Evolutionary conservation across 2,113 vertebrate genomes (phyloP).

Genomic region (Trichomycterus rosablanca): DNA sequence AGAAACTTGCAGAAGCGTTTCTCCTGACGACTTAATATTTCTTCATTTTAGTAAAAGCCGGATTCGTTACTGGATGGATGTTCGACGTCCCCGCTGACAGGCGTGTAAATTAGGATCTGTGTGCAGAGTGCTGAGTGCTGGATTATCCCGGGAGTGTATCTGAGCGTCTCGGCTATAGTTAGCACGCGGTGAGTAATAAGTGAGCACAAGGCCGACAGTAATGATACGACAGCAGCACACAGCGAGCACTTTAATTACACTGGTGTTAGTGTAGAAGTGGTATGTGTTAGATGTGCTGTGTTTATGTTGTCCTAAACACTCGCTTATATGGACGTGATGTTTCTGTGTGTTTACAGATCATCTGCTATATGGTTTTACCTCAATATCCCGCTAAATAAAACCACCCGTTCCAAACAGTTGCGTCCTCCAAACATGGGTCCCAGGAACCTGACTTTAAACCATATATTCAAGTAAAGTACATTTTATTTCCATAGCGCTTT

Average conservation of each 20-base stretch:
- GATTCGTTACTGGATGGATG: too few relatives aligned
- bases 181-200: constrained; percentile 67
- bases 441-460: too few relatives aligned
- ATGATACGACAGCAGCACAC: constrained; percentile 67
- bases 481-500: too few relatives aligned
- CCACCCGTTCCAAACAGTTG: too few relatives aligned
- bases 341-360: constrained; percentile 23
- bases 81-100: neutral
- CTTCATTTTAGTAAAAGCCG: too few relatives aligned
- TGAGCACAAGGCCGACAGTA: constrained; percentile 59
- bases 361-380: too few relatives aligned
- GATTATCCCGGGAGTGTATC: constrained; percentile 55
- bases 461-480: too few relatives aligned
- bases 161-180: constrained; percentile 63
- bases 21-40: too few relatives aligned
- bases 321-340: constrained; percentile 39
- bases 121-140: constrained; percentile 32
- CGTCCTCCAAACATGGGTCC: too few relatives aligned
- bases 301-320: constrained; percentile 54
- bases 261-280: constrained; percentile 51
- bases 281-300: constrained; percentile 57
- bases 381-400: too few relatives aligned
- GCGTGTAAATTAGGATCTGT: constrained; percentile 47
- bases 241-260: constrained; percentile 66
- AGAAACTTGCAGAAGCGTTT: too few relatives aligned